These are phyloP conservation scores for Helicoverpa assulta DNA, from an alignment of 2,888 invertebrate species.

Conservation along the genomic window DNA sequence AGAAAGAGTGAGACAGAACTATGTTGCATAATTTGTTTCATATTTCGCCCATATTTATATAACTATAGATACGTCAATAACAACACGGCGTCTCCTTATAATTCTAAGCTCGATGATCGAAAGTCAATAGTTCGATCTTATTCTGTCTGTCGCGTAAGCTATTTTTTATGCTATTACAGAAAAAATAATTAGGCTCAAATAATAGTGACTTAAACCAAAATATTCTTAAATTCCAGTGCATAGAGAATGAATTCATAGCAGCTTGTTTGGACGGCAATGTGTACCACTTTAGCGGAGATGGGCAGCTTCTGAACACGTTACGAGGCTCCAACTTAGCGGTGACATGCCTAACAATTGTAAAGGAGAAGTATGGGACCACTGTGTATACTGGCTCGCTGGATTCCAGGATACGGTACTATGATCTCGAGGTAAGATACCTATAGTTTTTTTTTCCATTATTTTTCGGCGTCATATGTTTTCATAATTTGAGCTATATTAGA, in stretches of 20 bases:
- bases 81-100: too few species aligned
- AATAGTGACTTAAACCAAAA: neutral
- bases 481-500: too few species aligned
- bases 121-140: too few species aligned
- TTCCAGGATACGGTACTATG: constrained; percentile 90
- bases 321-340: constrained; percentile 91
- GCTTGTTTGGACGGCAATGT: constrained; percentile 92
- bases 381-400: constrained; percentile 92
- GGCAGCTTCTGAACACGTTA: constrained; percentile 88
- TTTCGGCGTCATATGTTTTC: too few species aligned
- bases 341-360: constrained; percentile 90
- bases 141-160: too few species aligned
- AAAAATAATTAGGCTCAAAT: too few species aligned
- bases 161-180: too few species aligned
- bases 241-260: constrained; percentile 90
- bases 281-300: constrained; percentile 90
- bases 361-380: constrained; percentile 85
- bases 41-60: too few species aligned
- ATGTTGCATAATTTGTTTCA: too few species aligned
- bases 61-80: too few species aligned
- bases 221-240: constrained; percentile 84
- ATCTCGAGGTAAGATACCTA: constrained; percentile 88
- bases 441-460: neutral
- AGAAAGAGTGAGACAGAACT: too few species aligned
- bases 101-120: too few species aligned